Conservation (phyloP, 1,140 invertebrate genomes). For the Megalonaias nervosa region DNA sequence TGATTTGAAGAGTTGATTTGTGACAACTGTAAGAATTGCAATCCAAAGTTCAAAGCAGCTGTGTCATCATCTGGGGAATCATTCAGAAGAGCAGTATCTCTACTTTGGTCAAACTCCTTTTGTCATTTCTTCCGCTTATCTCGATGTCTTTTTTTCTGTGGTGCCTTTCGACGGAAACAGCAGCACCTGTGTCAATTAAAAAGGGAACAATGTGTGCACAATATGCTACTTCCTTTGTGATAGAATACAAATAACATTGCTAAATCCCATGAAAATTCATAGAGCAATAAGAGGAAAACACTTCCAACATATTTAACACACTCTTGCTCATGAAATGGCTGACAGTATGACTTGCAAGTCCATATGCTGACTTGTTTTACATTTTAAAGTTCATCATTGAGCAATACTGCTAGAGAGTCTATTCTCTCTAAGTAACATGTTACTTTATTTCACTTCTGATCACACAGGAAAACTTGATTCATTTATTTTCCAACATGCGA, state of each 20-base stretch:
- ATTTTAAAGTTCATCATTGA: too few species aligned
- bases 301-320: background rate
- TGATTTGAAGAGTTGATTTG: constrained; percentile 28
- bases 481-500: too few species aligned
- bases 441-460: too few species aligned
- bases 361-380: too few species aligned
- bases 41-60: constrained; percentile 24
- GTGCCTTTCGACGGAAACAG: constrained; percentile 29
- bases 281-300: background rate
- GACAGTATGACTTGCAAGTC: background rate
- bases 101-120: constrained; percentile 34
- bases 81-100: constrained; percentile 34
- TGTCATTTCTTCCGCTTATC: constrained; percentile 37
- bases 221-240: background rate
- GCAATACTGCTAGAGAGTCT: too few species aligned
- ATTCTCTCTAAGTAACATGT: too few species aligned
- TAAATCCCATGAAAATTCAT: background rate
- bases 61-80: constrained; percentile 30
- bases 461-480: too few species aligned
- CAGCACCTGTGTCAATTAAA: constrained; percentile 20
- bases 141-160: constrained; percentile 24
- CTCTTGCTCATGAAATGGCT: background rate
- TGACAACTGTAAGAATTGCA: constrained; percentile 11
- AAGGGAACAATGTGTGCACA: background rate
- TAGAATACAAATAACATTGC: background rate